Conservation (phyloP, 2,113 vertebrate genomes). For the Rhodinocichla rosea region DNA sequence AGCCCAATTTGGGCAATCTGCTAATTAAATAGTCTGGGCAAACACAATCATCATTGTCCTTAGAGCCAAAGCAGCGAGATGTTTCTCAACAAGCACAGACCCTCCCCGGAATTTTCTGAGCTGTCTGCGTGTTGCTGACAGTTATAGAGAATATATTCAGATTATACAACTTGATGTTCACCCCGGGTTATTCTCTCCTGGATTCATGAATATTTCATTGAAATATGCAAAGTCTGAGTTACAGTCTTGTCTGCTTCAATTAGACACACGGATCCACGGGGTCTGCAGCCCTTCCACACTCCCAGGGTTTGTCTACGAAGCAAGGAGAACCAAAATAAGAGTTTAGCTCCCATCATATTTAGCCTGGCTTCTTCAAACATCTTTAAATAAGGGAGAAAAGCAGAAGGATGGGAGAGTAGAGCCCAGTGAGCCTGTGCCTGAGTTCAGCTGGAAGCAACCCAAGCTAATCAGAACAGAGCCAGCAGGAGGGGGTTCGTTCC, state of each 20-base stretch:
- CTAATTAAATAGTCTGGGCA: constrained; percentile 17
- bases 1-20: not conserved
- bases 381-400: not conserved
- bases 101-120: not conserved
- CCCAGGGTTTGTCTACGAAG: not conserved
- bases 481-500: not conserved
- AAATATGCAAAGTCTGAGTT: constrained; percentile 2
- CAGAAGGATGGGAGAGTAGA: not conserved
- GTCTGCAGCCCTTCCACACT: not conserved
- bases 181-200: constrained; percentile 21
- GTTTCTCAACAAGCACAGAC: not conserved
- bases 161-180: not conserved
- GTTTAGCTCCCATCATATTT: not conserved
- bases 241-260: not conserved
- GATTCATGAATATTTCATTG: constrained; percentile 6
- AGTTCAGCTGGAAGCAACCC: not conserved
- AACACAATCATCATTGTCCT: not conserved
- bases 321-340: not conserved
- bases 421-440: not conserved
- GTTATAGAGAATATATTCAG: not conserved
- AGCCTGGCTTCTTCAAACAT: not conserved
- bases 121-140: not conserved
- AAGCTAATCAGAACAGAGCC: not conserved
- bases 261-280: not conserved
- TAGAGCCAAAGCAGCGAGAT: not conserved